A percentile compares a stretch with the other conserved stretches of the same genome.
These are phyloP conservation scores for Triplophysa tibetana DNA, from an alignment of 2,113 vertebrate genomes.

Conservation along the genomic window DNA sequence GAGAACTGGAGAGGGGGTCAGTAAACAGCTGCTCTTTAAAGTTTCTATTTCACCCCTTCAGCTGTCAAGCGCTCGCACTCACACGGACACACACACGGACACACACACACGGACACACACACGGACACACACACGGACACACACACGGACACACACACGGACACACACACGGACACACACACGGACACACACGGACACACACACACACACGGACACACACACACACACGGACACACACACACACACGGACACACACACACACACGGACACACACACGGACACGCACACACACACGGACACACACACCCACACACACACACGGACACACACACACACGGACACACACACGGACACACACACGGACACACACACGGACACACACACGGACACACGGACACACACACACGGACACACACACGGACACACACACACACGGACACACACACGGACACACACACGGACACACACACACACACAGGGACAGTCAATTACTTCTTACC, in stretches of 20 bases:
- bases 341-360: neutral
- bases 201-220: neutral
- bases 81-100: no score
- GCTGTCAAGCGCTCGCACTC: constrained; percentile 47
- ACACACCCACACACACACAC: neutral
- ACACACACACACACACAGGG: neutral
- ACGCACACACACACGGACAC: no score
- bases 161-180: neutral
- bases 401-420: neutral
- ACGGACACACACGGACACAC: neutral
- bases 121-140: neutral
- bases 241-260: neutral
- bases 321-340: neutral
- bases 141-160: neutral
- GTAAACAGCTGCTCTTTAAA: constrained; percentile 53
- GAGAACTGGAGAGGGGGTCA: constrained; percentile 5
- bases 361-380: neutral
- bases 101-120: neutral
- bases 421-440: neutral
- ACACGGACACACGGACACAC: constrained; percentile 1
- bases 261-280: neutral
- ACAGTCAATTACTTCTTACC: neutral
- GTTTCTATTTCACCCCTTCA: constrained; percentile 42
- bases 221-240: neutral
- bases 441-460: neutral